Evolutionary conservation across 2,888 invertebrate genomes (phyloP).

Genomic region (Amphipyra berbera): DNA sequence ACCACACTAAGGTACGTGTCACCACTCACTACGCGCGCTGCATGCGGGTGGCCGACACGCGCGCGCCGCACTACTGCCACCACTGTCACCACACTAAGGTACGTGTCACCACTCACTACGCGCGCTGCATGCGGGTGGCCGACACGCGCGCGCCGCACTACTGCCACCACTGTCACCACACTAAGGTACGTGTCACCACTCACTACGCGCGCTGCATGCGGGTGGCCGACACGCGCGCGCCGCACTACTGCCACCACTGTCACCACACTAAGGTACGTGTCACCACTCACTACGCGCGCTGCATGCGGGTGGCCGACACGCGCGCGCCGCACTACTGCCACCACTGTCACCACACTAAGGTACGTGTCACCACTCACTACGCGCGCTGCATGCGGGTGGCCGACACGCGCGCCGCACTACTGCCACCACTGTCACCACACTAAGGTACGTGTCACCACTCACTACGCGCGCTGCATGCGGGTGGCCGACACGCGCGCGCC

Average conservation of each 20-base stretch:
- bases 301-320: conserved; percentile 88
- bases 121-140: conserved; percentile 93
- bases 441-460: too few species aligned
- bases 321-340: conserved; percentile 92
- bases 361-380: too few species aligned
- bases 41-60: conserved; percentile 82
- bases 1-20: too few species aligned
- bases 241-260: conserved; percentile 91
- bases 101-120: too few species aligned
- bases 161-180: conserved; percentile 71
- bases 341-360: conserved; percentile 32
- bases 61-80: conserved; percentile 92
- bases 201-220: conserved; percentile 96
- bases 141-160: conserved; percentile 92
- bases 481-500: conserved; percentile 87
- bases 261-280: too few species aligned
- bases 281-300: too few species aligned
- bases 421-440: conserved; percentile 71
- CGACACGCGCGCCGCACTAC: conserved; percentile 91
- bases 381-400: conserved; percentile 93
- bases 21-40: conserved; percentile 98
- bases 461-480: conserved; percentile 96
- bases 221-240: conserved; percentile 85
- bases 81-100: conserved; percentile 34
- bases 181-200: too few species aligned